Percentiles rank a stretch among this genome's conserved stretches.
Evolutionary conservation across 2,113 vertebrate species (phyloP).

Genomic region (Sylvilagus bachmani): DNA sequence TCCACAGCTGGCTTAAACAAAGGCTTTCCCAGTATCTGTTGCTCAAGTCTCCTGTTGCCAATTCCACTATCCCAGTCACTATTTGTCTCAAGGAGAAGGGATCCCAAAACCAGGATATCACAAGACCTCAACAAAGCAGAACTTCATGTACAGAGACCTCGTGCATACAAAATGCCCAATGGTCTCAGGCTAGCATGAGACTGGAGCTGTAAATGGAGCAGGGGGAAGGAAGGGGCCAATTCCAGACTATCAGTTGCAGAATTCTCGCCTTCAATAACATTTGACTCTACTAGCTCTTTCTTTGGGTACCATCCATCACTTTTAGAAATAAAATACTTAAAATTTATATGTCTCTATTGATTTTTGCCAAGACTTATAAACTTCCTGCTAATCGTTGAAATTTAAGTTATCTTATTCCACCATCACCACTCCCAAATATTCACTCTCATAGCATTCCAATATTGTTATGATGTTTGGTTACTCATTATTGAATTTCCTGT

Average conservation of each 20-base stretch:
- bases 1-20: background rate
- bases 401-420: background rate
- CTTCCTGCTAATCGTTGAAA: background rate
- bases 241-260: background rate
- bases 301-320: background rate
- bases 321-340: constrained; percentile 20
- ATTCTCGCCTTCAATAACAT: background rate
- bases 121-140: background rate
- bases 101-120: fast-evolving
- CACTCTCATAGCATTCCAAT: background rate
- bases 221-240: background rate
- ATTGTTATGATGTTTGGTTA: background rate
- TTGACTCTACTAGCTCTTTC: background rate
- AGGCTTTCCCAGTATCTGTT: background rate
- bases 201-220: too few relatives aligned
- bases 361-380: background rate
- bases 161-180: background rate
- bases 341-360: background rate
- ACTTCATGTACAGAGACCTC: background rate
- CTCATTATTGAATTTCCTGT: background rate
- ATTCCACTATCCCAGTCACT: background rate
- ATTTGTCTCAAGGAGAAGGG: background rate
- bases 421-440: background rate
- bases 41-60: background rate
- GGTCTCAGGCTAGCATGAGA: background rate